Conservation (phyloP, 2,113 vertebrate genomes). For the Donacobius atricapilla region DNA sequence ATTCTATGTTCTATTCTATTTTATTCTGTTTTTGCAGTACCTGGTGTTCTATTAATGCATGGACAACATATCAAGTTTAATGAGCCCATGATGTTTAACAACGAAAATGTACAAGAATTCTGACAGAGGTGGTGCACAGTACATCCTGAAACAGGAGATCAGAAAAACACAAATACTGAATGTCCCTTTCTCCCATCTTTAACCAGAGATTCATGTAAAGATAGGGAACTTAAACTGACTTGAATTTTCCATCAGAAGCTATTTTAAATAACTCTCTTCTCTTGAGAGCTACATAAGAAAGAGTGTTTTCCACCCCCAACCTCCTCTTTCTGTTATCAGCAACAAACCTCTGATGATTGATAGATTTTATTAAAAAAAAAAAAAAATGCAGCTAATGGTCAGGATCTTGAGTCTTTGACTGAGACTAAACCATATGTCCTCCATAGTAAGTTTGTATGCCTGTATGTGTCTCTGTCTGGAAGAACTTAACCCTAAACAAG, state of each 20-base stretch:
- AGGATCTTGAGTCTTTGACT: background rate
- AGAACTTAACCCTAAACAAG: background rate
- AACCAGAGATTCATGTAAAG: background rate
- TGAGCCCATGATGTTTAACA: background rate
- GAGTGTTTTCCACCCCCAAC: rapidly evolving
- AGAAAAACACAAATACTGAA: background rate
- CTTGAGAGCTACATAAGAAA: background rate
- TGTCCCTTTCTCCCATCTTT: background rate
- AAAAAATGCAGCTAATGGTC: background rate
- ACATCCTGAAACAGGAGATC: background rate
- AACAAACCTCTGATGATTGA: background rate
- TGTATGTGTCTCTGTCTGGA: background rate
- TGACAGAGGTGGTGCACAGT: background rate
- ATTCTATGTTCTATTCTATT: background rate
- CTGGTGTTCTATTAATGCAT: background rate
- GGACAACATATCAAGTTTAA: background rate
- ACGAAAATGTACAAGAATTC: background rate
- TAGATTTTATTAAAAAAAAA: too few species aligned
- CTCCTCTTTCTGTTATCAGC: background rate
- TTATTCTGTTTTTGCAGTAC: background rate
- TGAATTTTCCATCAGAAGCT: background rate
- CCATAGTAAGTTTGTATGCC: background rate
- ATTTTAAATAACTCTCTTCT: background rate
- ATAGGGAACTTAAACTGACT: background rate
- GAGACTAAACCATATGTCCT: background rate